Conservation (phyloP, 1,140 invertebrate genomes). For the Caerostris extrusa region DNA sequence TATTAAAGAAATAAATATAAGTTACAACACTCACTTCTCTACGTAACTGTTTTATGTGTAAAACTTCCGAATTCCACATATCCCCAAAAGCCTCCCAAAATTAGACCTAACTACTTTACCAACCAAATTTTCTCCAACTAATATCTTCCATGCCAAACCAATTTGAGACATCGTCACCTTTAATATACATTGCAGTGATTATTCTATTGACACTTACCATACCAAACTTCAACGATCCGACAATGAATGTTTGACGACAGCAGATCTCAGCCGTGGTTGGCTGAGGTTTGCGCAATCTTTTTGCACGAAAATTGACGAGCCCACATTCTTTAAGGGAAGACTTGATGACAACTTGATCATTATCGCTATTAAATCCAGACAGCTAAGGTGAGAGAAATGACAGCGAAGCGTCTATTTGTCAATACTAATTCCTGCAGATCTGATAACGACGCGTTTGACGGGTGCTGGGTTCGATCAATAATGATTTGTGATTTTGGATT, state of each 20-base stretch:
- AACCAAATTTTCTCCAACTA: neutral
- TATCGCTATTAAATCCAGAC: neutral
- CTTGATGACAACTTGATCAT: conserved; percentile 32
- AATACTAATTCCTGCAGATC: neutral
- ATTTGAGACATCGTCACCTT: neutral
- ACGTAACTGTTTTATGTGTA: neutral
- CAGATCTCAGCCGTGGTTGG: neutral
- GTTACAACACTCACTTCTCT: too few species aligned
- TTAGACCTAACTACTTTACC: too few species aligned
- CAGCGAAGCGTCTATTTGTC: conserved; percentile 38
- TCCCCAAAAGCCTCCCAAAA: too few species aligned
- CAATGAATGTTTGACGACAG: neutral
- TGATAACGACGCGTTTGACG: neutral
- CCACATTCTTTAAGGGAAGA: neutral
- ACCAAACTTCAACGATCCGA: neutral
- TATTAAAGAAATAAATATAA: too few species aligned
- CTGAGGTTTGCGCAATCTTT: neutral
- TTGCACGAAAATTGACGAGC: neutral
- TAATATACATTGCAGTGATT: neutral
- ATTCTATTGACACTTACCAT: neutral
- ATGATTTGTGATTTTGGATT: neutral
- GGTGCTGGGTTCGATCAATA: neutral
- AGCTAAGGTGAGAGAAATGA: conserved; percentile 13
- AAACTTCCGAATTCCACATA: neutral
- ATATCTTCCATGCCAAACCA: neutral